Base-by-base conservation (phyloP, 1,140 invertebrate species). In the Panagrolaimus sp. region DNA sequence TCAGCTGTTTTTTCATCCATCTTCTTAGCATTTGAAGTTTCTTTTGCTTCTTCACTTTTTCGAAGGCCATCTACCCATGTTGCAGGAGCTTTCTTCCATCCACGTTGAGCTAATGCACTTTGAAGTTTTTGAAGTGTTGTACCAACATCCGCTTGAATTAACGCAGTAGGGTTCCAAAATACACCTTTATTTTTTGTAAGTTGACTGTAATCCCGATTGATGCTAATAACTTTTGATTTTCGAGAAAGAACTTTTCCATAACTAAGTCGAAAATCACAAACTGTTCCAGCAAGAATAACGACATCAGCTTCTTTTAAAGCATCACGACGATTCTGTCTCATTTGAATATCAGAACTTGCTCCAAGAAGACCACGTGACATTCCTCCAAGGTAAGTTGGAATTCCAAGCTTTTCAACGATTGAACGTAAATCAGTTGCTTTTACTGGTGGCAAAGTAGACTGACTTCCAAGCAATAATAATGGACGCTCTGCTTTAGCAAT, bases 361-460 rank as follows among this genome's bases (percentile, higher is more conserved):
- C 88, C 89, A 15, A 89, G 78, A 10, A 89, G 73, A 5, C 89
- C 89, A 71, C 89, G 77, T 8, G 88, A 84, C 88, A 89, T 89
- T 47, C 89, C 89, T 63, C 88, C 88, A 12, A 89, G 83, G 75
- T 86, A 89, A 74, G 85, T 86, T 4, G 89, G 89, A 62, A 89
- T 85, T 24, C 88, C 87, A 10, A 89, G 81, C 14, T 72, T 74
- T 85, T 88, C 84, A 9, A 88, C 73, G 62, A 86, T 81, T 74
- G 83, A 75, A 24, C 82, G 77, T 3, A 89, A 76, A 32, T 86
- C 80, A 17, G 85, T 80, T 10, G 84, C 84, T 55, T 84, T 84
- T 12, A 84, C 83, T 24, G 88, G 88, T 4, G 87, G 87, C 14
- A 88, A 81, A 32, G 86, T 87, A 5, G 88, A 85, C 76, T 89